phyloP scores from a whole-genome alignment of 1,140 invertebrate genomes.

The Drosophila paulistorum region DNA sequence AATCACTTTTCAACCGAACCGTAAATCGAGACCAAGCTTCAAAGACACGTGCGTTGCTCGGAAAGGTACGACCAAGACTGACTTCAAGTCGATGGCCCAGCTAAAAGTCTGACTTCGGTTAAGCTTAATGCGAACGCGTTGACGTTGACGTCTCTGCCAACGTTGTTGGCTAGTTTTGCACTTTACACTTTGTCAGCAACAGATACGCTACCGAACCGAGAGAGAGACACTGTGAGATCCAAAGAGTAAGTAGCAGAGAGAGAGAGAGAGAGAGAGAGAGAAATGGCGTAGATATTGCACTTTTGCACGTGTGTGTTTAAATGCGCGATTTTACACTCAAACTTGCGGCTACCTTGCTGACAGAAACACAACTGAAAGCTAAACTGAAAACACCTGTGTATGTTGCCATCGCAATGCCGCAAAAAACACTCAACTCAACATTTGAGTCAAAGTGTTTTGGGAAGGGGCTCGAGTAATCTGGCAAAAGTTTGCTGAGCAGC shows the following conservation, averaged over 20 bases:
- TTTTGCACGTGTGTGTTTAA: slow-evolving; percentile 64
- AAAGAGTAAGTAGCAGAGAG: slow-evolving; percentile 4
- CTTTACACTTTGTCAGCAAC: slow-evolving; percentile 74
- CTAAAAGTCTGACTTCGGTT: slow-evolving; percentile 43
- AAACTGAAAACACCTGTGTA: slow-evolving; percentile 36
- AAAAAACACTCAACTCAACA: slow-evolving; percentile 27
- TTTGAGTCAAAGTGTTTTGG: slow-evolving; percentile 27
- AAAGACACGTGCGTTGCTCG: slow-evolving; percentile 67
- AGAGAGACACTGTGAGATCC: not conserved
- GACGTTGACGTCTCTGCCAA: slow-evolving; percentile 28
- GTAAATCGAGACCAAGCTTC: slow-evolving; percentile 37
- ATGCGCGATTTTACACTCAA: slow-evolving; percentile 35
- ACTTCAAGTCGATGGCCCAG: slow-evolving; percentile 58
- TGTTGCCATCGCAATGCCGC: slow-evolving; percentile 11
- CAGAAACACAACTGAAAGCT: slow-evolving; percentile 63
- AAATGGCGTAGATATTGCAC: slow-evolving; percentile 47
- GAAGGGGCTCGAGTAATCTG: slow-evolving; percentile 59
- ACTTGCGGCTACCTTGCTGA: slow-evolving; percentile 51
- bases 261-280: slow-evolving; percentile 9
- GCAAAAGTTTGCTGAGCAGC: slow-evolving; percentile 23
- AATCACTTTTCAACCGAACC: slow-evolving; percentile 27
- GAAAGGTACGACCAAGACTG: slow-evolving; percentile 73
- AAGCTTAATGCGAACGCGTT: slow-evolving; percentile 41
- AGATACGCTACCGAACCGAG: slow-evolving; percentile 13
- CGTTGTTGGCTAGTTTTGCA: slow-evolving; percentile 54